Percentiles rank a stretch among this genome's conserved stretches.
Conservation (phyloP, 2,888 invertebrate genomes). For the Seira ritae region DNA sequence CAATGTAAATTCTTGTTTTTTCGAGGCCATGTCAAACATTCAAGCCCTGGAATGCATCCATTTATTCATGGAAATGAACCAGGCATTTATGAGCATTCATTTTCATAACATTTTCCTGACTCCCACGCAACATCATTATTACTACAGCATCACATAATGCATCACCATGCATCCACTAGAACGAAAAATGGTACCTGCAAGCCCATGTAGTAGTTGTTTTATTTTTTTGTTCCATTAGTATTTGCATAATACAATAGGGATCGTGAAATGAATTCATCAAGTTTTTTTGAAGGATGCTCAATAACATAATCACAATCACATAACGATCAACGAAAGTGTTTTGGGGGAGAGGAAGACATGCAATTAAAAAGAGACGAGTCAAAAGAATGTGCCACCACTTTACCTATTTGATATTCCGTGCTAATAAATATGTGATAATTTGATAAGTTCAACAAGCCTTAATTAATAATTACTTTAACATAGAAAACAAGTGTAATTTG, state of each 20-base stretch:
- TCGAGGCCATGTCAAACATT: no score
- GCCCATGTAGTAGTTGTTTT: no score
- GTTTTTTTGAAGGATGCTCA: no score
- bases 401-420: not conserved
- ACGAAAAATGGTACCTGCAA: not conserved
- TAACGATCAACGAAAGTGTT: no score
- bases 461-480: slow-evolving; percentile 13
- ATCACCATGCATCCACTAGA: not conserved
- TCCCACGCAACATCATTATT: not conserved
- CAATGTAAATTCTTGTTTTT: no score
- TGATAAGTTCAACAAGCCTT: slow-evolving; percentile 1
- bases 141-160: not conserved
- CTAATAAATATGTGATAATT: not conserved
- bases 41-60: no score
- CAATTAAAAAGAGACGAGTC: not conserved
- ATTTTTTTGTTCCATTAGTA: not conserved
- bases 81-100: not conserved
- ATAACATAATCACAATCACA: no score
- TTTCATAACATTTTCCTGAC: not conserved
- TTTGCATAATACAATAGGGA: not conserved
- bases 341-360: no score
- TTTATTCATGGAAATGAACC: no score
- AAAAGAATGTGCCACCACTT: no score
- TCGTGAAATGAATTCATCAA: not conserved
- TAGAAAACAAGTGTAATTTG: not conserved